Evolutionary conservation across 2,113 vertebrate species (phyloP), one percentile per base, ranked within the genome.

Genomic region (Paradisaea rubra): DNA sequence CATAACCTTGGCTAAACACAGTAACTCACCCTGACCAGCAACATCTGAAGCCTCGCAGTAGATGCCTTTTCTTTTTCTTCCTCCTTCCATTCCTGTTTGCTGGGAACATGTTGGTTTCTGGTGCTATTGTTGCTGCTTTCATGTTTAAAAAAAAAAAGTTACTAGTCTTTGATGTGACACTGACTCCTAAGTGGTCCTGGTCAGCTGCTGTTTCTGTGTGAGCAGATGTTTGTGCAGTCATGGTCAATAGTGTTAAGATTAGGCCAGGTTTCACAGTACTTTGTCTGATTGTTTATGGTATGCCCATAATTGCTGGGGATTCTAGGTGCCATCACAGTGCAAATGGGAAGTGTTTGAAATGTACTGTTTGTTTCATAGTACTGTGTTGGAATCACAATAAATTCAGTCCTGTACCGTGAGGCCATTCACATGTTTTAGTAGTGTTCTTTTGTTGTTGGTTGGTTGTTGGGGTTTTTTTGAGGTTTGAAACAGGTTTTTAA

Each of bases 161-260:
- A 5, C 13, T 9, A 56, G 85, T 41, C 88, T 95, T 94, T 89
- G 81, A 91, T 90, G 89, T 86, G 88, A 47, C 1, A 28, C 85
- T 91, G 17, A 19, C 30, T 94, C 81, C 64, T 42, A 47, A 83
- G 71, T 44, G 76, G 47, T 92, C 50, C 81, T 80, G 64, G 72
- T 81, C 82, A 86, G 41, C 54, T 69, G 52, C 31, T 35, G 42
- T 69, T 82, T n/a, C 85, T 90, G 47, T 70, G 71, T 63, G 70
- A 88, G 88, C 79, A 89, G 88, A 68, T 88, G 68, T 93, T 81
- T 63, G 63, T 66, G 76, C 60, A 54, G 94, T 94, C 91, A 83
- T 2, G 14, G 93, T 85, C 90, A 82, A 10, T 44, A 91, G 81
- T 80, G 68, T 71, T 83, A 73, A 73, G 63, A 71, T 89, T 47